A percentile compares a stretch with the other conserved stretches of the same genome.
Conservation (phyloP, 1,140 invertebrate species). For the Globodera ellingtonae region DNA sequence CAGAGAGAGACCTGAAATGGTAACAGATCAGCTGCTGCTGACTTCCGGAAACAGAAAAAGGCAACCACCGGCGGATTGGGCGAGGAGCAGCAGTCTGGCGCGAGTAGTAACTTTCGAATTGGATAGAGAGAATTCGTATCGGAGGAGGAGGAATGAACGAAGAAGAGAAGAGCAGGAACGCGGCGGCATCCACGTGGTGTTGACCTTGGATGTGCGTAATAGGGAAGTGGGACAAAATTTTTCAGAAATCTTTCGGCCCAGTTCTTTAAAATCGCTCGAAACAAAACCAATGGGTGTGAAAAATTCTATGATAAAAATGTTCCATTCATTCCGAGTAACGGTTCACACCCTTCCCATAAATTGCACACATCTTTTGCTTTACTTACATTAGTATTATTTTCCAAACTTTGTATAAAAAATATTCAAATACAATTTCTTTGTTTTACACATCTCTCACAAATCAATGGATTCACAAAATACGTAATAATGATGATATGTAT, state of each 20-base stretch:
- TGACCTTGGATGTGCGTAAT: not conserved
- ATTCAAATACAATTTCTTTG: too few species aligned
- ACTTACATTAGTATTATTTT: too few species aligned
- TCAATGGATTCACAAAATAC: too few species aligned
- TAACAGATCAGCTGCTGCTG: not conserved
- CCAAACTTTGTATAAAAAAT: too few species aligned
- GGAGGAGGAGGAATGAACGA: not conserved
- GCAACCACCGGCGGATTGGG: not conserved
- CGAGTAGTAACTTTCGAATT: not conserved
- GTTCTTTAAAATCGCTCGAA: not conserved
- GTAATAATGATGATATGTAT: too few species aligned
- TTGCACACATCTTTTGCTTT: too few species aligned
- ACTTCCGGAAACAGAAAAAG: not conserved
- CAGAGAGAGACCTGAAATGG: not conserved
- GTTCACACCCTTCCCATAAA: too few species aligned
- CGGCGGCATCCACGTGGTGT: not conserved
- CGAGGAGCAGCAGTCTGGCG: not conserved
- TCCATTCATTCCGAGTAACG: too few species aligned
- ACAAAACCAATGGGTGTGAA: not conserved
- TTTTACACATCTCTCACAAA: too few species aligned
- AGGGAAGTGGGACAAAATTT: not conserved
- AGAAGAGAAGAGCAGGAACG: not conserved
- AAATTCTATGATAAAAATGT: too few species aligned
- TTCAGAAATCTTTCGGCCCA: not conserved
- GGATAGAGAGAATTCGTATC: not conserved